These are phyloP conservation scores for Gymnosoma rotundatum DNA, from an alignment of 2,888 invertebrate genomes.

Conservation along the genomic window DNA sequence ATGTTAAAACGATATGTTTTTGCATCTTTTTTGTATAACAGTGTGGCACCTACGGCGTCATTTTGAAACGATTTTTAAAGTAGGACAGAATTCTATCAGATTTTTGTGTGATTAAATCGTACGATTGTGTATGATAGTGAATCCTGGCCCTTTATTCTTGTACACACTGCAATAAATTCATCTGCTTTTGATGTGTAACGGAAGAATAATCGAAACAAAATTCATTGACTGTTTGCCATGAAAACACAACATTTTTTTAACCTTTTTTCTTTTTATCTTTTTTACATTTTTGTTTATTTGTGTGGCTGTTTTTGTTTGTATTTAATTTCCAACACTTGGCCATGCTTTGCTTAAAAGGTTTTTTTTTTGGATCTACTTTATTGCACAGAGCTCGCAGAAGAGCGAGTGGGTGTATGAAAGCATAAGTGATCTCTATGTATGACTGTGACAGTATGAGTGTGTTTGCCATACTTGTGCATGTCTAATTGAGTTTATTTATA, in stretches of 20 bases:
- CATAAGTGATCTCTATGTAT: conserved; percentile 1
- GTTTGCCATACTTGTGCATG: conserved; percentile 49
- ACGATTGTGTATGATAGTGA: too few species aligned
- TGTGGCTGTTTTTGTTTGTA: conserved; percentile 25
- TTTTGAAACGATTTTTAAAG: too few species aligned
- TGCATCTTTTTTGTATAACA: too few species aligned
- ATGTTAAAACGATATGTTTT: too few species aligned
- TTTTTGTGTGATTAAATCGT: too few species aligned
- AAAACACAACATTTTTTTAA: conserved; percentile 24
- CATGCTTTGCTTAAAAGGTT: conserved; percentile 29
- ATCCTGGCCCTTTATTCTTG: too few species aligned
- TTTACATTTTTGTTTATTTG: conserved; percentile 10
- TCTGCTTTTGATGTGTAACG: conserved; percentile 14
- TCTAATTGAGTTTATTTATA: conserved; percentile 62
- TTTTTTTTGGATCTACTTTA: conserved; percentile 1
- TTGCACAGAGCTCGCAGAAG: conserved; percentile 19
- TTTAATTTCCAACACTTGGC: conserved; percentile 51
- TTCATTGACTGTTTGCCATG: conserved; percentile 54
- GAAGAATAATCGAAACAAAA: conserved; percentile 49
- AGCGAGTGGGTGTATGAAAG: conserved; percentile 1
- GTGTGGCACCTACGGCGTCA: too few species aligned
- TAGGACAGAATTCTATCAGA: too few species aligned
- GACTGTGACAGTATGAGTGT: neutral
- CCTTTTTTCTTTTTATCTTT: neutral
- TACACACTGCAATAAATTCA: neutral